Evolutionary conservation across 2,113 vertebrate genomes (phyloP), one percentile per base, ranked within the genome.

Genomic region (Tragelaphus buxtoni): DNA sequence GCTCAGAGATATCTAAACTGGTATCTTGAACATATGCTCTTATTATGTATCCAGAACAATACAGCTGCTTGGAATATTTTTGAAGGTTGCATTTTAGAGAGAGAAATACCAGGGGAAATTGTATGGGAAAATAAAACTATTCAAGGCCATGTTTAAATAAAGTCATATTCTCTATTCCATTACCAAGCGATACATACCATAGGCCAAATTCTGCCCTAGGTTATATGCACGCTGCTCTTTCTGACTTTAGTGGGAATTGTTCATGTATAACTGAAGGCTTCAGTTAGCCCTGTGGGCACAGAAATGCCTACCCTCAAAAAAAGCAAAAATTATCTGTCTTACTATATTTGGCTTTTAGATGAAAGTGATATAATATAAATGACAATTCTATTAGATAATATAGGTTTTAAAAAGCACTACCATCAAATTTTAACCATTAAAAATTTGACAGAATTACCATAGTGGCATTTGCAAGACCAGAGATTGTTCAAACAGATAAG

Each of bases 281-380:
- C 93, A 83, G 45, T 80, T 74, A 81, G 91, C 91, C 96, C 96
- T 83, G 85, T 96, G 63, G 97, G 97, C 95, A 87, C 76, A 90
- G 87, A 94, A 92, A 91, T 77, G 58, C 65, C 61, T 92, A 72
- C 42, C 47, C 80, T 80, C 80, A 80, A 81, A 89, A 91, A 76
- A 91, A 88, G 39, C 60, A 77, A 95, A 96, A 87, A 96, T 92
- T 90, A 96, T 91, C 63, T 91, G 39, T 79, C 96, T 97, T 93
- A 88, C 60, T 95, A 95, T 86, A 95, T 58, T 90, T 94, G 95
- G 80, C 91, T 97, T 92, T 83, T 81, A 95, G 65, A 90, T 90
- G 65, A 95, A 95, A 95, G 77, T 90, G 35, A 91, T 49, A 91
- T n/a, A 88, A 88, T 88, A 85, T 51, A 88, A 96, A 94, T 90